Percentiles rank a stretch among this genome's conserved stretches.
These are phyloP conservation scores for Samia ricini DNA, from an alignment of 1,140 invertebrate species.

Conservation along the genomic window DNA sequence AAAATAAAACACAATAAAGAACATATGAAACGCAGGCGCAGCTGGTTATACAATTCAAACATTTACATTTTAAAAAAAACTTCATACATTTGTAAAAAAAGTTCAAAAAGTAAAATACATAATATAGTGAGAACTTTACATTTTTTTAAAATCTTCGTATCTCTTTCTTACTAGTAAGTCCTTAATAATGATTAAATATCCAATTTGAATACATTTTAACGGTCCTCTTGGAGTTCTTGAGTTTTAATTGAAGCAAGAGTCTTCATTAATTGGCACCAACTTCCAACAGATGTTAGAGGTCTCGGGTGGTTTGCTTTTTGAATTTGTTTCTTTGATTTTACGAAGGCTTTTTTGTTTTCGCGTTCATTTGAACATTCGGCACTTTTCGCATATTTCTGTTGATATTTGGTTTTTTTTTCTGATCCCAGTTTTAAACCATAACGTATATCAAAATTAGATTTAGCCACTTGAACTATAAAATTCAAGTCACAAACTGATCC, in stretches of 20 bases:
- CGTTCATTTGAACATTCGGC: neutral
- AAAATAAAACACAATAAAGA: too few species aligned
- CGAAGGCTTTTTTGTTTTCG: neutral
- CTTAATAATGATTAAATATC: neutral
- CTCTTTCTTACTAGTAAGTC: neutral
- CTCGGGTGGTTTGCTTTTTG: neutral
- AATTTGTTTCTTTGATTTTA: neutral
- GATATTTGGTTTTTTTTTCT: neutral
- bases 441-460: neutral
- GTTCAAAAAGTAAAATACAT: too few species aligned
- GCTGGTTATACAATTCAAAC: too few species aligned
- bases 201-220: slow-evolving; percentile 9
- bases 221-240: slow-evolving; percentile 5
- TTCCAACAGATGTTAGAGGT: slow-evolving; percentile 4
- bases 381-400: neutral
- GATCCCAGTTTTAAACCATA: neutral
- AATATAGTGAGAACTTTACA: too few species aligned
- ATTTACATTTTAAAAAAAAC: too few species aligned
- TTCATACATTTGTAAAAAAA: too few species aligned
- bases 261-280: slow-evolving; percentile 5
- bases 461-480: too few species aligned
- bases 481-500: too few species aligned
- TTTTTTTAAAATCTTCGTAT: neutral
- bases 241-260: slow-evolving; percentile 12
- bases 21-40: too few species aligned